These are phyloP conservation scores for Ectobius pallidus DNA, from an alignment of 2,888 invertebrate species.

Conservation along the genomic window DNA sequence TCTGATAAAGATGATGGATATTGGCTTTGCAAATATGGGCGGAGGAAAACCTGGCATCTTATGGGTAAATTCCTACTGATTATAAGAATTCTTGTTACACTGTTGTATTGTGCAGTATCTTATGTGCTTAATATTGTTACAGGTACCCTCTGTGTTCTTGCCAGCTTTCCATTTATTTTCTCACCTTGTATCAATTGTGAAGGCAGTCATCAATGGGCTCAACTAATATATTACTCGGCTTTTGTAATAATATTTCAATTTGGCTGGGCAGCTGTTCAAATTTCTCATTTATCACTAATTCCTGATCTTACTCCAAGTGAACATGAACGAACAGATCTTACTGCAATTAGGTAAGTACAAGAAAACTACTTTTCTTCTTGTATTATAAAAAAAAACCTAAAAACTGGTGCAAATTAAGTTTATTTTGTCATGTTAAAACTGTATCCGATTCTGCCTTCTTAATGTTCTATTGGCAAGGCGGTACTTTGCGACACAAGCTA, in stretches of 20 bases:
- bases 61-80: slow-evolving; percentile 66
- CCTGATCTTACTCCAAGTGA: slow-evolving; percentile 79
- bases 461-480: too few species aligned
- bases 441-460: too few species aligned
- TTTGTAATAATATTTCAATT: slow-evolving; percentile 88
- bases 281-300: slow-evolving; percentile 88
- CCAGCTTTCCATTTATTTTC: slow-evolving; percentile 89
- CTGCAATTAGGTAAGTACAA: slow-evolving; percentile 72
- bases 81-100: too few species aligned
- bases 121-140: slow-evolving; percentile 49
- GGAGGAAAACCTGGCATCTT: slow-evolving; percentile 88
- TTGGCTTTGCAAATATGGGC: slow-evolving; percentile 74
- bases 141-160: slow-evolving; percentile 77
- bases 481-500: too few species aligned
- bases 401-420: too few species aligned
- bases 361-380: too few species aligned
- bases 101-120: too few species aligned
- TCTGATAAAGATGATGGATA: slow-evolving; percentile 76
- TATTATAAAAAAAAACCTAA: too few species aligned
- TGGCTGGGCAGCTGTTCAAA: slow-evolving; percentile 92
- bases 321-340: slow-evolving; percentile 75
- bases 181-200: slow-evolving; percentile 73
- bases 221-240: slow-evolving; percentile 75
- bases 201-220: slow-evolving; percentile 67
- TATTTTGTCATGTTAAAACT: too few species aligned